phyloP scores from a whole-genome alignment of 2,888 invertebrate species.

The Drosophila neotestacea region DNA sequence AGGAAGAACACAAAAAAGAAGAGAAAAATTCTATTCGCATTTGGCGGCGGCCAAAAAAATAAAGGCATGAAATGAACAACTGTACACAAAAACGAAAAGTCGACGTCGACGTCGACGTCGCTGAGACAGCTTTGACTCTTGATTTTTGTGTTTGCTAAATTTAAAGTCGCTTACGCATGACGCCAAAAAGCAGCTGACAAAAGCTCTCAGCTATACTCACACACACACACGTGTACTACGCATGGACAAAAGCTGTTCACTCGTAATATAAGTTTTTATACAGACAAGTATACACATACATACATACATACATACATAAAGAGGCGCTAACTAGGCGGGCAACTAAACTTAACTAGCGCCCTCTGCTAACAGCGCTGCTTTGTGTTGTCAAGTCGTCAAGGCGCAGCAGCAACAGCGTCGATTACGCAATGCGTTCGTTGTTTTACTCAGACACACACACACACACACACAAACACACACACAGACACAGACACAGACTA shows the following conservation, averaged over 20 bases:
- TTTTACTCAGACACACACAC: slow-evolving; percentile 45
- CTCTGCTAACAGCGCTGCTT: slow-evolving; percentile 59
- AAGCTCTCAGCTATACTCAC: slow-evolving; percentile 37
- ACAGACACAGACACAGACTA: slow-evolving; percentile 5
- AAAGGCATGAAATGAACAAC: slow-evolving; percentile 64
- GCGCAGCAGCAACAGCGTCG: slow-evolving; percentile 57
- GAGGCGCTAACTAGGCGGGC: slow-evolving; percentile 59
- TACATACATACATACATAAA: slow-evolving; percentile 14
- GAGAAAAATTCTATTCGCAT: slow-evolving; percentile 55
- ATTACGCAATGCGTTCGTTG: slow-evolving; percentile 78
- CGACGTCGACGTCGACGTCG: slow-evolving; percentile 12
- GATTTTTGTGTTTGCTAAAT: slow-evolving; percentile 55
- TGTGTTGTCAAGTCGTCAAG: slow-evolving; percentile 70
- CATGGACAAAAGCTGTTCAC: slow-evolving; percentile 36
- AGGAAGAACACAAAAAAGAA: slow-evolving; percentile 35
- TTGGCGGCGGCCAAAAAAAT: slow-evolving; percentile 36
- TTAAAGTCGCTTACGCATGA: slow-evolving; percentile 68
- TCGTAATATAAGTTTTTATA: slow-evolving; percentile 52
- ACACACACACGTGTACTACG: slow-evolving; percentile 5
- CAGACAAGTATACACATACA: slow-evolving; percentile 3
- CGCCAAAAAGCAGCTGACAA: slow-evolving; percentile 62
- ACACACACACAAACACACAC: slow-evolving; percentile 24
- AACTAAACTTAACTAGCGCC: slow-evolving; percentile 63
- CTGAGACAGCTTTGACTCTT: slow-evolving; percentile 34
- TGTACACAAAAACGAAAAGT: slow-evolving; percentile 65